Evolutionary conservation across 2,797 vertebrate species (phyloP), one percentile per base, ranked within the genome.

Genomic region (Falco berigora): DNA sequence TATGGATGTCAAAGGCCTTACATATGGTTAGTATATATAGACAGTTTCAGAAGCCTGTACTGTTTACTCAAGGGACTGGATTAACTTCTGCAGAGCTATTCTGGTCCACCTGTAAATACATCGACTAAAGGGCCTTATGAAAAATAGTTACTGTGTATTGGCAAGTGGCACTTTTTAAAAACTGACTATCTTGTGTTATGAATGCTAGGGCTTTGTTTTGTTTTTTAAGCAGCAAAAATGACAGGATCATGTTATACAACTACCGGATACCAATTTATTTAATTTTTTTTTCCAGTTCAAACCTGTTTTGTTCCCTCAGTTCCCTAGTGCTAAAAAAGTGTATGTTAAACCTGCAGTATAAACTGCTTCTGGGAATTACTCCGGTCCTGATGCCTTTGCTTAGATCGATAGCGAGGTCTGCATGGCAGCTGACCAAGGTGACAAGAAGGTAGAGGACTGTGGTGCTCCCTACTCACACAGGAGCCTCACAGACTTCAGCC

Each of bases 91-190:
- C 66, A 82, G 94, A 92, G 94, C 81, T 90, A 92, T 95, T 96
- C 96, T 92, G 86, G 95, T 92, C 86, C 87, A 95, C 92, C 90
- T 88, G 68, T 94, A 97, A 97, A 95, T 69, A 96, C 56, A 78
- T 4, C 40, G 46, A 78, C 94, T 87, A 91, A 92, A 96, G 25
- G 42, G 49, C 77, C 53, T 92, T 92, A 93, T 87, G 93, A 97
- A 96, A 90, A 95, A 77, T 87, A 79, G 91, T 50, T 82, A 91
- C 69, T 91, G 38, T 62, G 64, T 62, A 27, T 46, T 67, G 85
- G 73, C 89, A 96, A 96, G 80, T 76, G 92, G 44, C 56, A 91
- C 69, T 74, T 96, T 95, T 88, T 44, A 90, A 87, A 94, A 94
- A 49, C 32, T 95, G 91, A 77, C 61, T 84, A 71, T 83, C 72